phyloP scores from a whole-genome alignment of 1,140 invertebrate species.

The Micrasema longulum region DNA sequence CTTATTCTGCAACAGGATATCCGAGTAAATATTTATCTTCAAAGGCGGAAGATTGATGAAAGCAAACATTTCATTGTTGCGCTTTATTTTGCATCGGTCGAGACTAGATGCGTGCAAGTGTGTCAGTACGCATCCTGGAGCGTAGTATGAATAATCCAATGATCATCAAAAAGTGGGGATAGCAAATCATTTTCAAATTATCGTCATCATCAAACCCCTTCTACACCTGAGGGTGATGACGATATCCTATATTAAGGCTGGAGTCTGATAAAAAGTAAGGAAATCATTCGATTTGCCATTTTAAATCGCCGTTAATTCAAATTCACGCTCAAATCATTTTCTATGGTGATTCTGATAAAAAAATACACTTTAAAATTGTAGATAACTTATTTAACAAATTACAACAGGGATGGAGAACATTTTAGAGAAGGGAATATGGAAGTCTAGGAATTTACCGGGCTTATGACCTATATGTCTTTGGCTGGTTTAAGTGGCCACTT shows the following conservation, averaged over 20 bases:
- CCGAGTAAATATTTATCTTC: constrained; percentile 35
- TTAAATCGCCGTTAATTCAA: too few relatives aligned
- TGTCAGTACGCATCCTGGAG: background rate
- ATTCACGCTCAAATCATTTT: too few relatives aligned
- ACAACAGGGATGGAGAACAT: too few relatives aligned
- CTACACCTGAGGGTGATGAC: background rate
- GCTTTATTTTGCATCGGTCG: constrained; percentile 37
- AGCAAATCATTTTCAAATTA: background rate
- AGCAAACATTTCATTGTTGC: constrained; percentile 39
- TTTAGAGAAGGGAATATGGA: too few relatives aligned
- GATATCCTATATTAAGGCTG: background rate
- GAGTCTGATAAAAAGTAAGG: too few relatives aligned
- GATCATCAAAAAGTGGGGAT: background rate
- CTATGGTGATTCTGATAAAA: too few relatives aligned
- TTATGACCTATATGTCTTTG: too few relatives aligned
- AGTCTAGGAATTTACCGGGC: too few relatives aligned
- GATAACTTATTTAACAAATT: too few relatives aligned
- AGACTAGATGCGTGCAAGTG: background rate
- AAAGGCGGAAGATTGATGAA: constrained; percentile 34
- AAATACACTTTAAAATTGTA: too few relatives aligned
- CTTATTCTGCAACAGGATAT: constrained; percentile 27
- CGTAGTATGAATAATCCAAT: background rate
- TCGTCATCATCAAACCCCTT: background rate
- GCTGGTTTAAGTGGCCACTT: too few relatives aligned
- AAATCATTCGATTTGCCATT: too few relatives aligned